A percentile compares a stretch with the other conserved stretches of the same genome.
phyloP scores from a whole-genome alignment of 2,888 invertebrate species.

The Stramonita haemastoma region DNA sequence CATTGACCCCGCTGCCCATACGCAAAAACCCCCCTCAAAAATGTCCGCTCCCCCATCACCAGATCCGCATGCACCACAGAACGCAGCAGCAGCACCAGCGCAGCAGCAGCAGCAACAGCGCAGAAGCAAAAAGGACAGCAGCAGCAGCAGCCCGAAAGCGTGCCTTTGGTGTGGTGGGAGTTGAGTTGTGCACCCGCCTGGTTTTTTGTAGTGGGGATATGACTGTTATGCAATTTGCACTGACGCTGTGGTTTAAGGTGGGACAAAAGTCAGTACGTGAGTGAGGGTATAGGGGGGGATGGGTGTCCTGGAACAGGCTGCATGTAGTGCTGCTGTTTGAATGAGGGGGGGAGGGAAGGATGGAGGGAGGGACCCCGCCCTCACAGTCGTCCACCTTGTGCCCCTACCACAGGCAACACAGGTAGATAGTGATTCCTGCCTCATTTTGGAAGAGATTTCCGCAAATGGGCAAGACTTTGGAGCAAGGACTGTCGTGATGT shows the following conservation, averaged over 20 bases:
- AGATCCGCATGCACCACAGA: conserved; percentile 36
- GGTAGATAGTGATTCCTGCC: no score
- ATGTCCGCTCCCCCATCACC: conserved; percentile 82
- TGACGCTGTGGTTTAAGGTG: background rate
- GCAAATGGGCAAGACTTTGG: no score
- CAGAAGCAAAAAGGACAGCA: conserved; percentile 24
- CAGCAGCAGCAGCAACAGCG: conserved; percentile 18
- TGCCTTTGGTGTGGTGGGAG: background rate
- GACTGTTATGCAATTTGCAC: background rate
- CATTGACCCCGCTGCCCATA: conserved; percentile 94
- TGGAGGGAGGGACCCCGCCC: no score
- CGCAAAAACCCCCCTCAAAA: conserved; percentile 91
- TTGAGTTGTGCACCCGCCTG: background rate
- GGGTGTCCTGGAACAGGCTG: no score
- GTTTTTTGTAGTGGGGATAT: background rate
- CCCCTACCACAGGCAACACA: no score
- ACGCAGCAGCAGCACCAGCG: background rate
- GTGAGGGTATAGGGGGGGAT: background rate
- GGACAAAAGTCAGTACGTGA: background rate
- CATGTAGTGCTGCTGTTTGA: no score
- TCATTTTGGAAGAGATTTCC: no score
- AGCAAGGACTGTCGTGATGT: no score
- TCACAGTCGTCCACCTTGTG: no score
- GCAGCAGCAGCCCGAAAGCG: background rate
- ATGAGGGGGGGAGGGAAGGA: no score